Base-by-base conservation (phyloP, 2,113 vertebrate genomes). In the Pholis gunnellus region DNA sequence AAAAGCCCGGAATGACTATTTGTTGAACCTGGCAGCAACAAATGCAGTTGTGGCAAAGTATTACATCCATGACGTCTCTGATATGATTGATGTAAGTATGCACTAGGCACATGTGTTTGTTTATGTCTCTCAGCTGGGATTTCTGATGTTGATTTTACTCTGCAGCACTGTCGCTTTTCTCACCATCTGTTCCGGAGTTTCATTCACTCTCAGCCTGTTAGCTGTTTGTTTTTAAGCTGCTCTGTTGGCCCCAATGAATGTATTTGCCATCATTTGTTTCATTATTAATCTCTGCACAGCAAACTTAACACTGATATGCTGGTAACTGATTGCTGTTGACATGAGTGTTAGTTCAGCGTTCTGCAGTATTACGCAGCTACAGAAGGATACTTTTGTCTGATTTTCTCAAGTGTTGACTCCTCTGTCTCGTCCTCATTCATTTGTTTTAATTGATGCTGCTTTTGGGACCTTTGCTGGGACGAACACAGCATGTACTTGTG, bases 21-120 rank as follows among this genome's bases (percentile, higher is more conserved):
- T 99, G 94, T 95, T 99, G 93, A 99, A 98, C 93, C 95, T 99
- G 90, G 97, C 97, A 6, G 98, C 98, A 66, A 97, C 97, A 67
- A 99, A 99, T 0, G 97, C 98, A 0, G 97, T 98, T 2, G 97
- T 99, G 92, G 97, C 97, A 78, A 99, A 99, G 84, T 99, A 99
- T 91, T 99, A 99, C 94, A 99, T 99, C 93, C 98, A 99, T 0
- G 98, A 99, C 0, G 98, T 99, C 76, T 99, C 98, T 0, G 98
- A 99, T 92, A 97, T 99, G 92, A 99, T 99, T 0, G 98, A 99
- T 27, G 98, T 99, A 90, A 99, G 98, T 96, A 92, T 87, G 84
- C 63, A 31, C 40, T 20, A 48, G 75, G 70, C 88, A 63, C 79
- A 72, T 65, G 79, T 91, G 79, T 91, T 91, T 94, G 89, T 86